Evolutionary conservation across 1,140 invertebrate species (phyloP).

Genomic region (Cardiocondyla obscurior): DNA sequence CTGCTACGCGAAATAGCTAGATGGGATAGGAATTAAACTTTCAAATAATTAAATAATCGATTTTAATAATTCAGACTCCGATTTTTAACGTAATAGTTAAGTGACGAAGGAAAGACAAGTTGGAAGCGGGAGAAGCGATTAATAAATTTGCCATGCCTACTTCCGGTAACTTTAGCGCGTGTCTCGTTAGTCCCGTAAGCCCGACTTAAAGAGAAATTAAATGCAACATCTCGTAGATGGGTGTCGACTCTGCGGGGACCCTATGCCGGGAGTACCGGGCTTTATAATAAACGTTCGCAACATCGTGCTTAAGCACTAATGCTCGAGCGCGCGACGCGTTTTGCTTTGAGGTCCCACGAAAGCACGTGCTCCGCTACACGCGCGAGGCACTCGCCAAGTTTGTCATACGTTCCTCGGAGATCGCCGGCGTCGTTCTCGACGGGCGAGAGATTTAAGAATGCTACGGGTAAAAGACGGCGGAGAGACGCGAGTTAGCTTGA

Average conservation of each 20-base stretch:
- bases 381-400: neutral
- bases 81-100: too few species aligned
- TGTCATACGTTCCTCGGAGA: constrained; percentile 1
- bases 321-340: constrained; percentile 32
- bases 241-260: constrained; percentile 77
- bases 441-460: neutral
- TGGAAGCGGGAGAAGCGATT: constrained; percentile 59
- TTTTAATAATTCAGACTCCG: neutral
- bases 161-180: constrained; percentile 76
- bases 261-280: constrained; percentile 73
- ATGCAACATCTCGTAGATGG: constrained; percentile 76
- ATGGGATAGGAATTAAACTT: neutral
- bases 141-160: constrained; percentile 74
- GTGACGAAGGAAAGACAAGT: constrained; percentile 10
- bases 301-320: constrained; percentile 73
- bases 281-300: constrained; percentile 77
- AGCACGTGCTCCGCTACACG: neutral
- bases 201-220: constrained; percentile 78
- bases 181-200: constrained; percentile 79
- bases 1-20: neutral
- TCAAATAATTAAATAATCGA: neutral
- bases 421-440: constrained; percentile 11
- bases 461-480: neutral
- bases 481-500: neutral
- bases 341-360: neutral